phyloP scores from a whole-genome alignment of 2,113 vertebrate species.

The Marmota monax region DNA sequence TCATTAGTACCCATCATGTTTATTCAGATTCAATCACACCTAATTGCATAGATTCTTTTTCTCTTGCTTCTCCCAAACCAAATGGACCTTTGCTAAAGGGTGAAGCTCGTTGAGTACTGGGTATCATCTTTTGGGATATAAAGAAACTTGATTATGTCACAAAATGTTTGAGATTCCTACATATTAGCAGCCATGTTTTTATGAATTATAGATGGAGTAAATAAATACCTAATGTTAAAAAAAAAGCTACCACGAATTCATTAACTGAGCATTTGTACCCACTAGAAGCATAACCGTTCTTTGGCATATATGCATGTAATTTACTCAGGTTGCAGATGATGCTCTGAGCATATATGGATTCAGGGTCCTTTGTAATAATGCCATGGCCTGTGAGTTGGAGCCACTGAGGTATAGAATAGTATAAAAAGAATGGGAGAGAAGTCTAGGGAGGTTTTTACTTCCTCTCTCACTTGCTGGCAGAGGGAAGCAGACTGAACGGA shows the following conservation, averaged over 20 bases:
- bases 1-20: neutral
- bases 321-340: neutral
- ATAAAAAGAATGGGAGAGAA: neutral
- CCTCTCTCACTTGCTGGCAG: neutral
- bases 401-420: neutral
- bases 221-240: neutral
- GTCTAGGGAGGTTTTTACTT: neutral
- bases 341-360: neutral
- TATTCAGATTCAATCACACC: neutral
- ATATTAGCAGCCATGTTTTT: neutral
- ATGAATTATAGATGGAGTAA: constrained; percentile 14
- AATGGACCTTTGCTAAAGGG: neutral
- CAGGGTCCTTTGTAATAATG: neutral
- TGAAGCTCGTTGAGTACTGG: neutral
- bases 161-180: neutral
- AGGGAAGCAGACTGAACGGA: neutral
- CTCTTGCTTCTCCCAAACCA: neutral
- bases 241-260: neutral
- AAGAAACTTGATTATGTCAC: neutral
- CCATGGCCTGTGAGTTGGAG: neutral
- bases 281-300: neutral
- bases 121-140: neutral
- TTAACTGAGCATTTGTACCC: neutral
- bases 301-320: neutral
- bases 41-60: neutral